Percentiles rank a stretch among this genome's conserved stretches.
phyloP scores from a whole-genome alignment of 92 coral and sea anemone genomes.

The Phymanthus crucifer region DNA sequence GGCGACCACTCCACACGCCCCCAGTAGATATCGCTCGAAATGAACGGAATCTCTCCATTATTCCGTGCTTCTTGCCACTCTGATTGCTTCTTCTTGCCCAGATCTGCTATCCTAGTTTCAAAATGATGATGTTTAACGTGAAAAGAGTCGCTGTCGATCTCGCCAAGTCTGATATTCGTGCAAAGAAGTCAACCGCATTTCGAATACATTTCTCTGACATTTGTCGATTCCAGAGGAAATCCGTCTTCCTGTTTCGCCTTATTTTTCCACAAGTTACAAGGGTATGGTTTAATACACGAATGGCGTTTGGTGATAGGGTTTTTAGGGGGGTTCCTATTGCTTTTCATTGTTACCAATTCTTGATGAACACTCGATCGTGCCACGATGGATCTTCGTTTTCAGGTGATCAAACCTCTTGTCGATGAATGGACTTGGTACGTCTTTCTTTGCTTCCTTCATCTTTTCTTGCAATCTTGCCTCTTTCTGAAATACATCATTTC shows the following conservation, averaged over 20 bases:
- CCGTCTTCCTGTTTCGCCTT: neutral
- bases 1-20: slow-evolving; percentile 43
- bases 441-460: neutral
- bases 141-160: neutral
- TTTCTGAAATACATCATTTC: neutral
- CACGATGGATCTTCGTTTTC: slow-evolving; percentile 3
- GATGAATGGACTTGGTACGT: neutral
- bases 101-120: neutral
- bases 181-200: slow-evolving; percentile 8
- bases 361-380: neutral
- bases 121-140: neutral
- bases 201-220: neutral
- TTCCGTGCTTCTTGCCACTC: neutral
- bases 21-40: neutral
- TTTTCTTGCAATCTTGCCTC: neutral
- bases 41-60: neutral
- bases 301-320: neutral
- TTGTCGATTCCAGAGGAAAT: neutral
- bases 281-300: neutral
- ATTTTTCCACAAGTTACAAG: neutral
- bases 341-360: neutral
- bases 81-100: neutral
- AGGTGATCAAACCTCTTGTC: neutral
- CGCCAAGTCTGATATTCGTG: neutral
- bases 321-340: neutral